Base-by-base conservation (phyloP, 2,797 vertebrate genomes). In the Sebastes umbrosus region DNA sequence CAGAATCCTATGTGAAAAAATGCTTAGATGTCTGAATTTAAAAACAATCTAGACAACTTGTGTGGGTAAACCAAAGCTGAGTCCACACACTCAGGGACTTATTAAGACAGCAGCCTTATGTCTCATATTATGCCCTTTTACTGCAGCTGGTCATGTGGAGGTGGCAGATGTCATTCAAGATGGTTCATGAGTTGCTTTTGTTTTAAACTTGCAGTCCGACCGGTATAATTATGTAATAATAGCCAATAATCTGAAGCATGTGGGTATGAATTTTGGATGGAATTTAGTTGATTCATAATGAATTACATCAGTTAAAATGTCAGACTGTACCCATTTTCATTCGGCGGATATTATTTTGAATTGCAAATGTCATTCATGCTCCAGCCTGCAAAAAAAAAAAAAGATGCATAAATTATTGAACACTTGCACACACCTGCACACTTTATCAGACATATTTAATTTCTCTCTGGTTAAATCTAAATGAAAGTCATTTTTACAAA, bases 281-380 rank as follows among this genome's bases (percentile, higher is more conserved):
- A 81, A 74, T 68, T 86, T 10, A 60, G 73, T 75, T 63, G 11
- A 79, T 83, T 75, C 58, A 76, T 75, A 78, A 85, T 79, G 57
- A 83, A 84, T 66, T 36, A 50, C 39, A 57, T 64, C 67, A 62
- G 4, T 77, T 79, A 71, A 89, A 88, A 86, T 85, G 74, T 91
- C 80, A 85, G 27, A 59, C 46, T n/a, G 20, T 66, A 63, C 59
- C 64, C 75, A 25, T 50, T 46, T 82, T 78, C 10, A 64, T 75
- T 73, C 12, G 46, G 31, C 29, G 60, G 52, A 67, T 69, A 70
- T 77, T 69, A 63, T 82, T 88, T 86, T 83, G 71, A 91, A 84
- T 85, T 88, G 66, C 74, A 89, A 86, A 92, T 87, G 73, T 2
- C 25, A 84, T 74, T 85, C 32, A 50, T 68, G 50, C 36, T 65